Percentiles rank a stretch among this genome's conserved stretches.
Conservation (phyloP, 2,888 invertebrate species). For the Drosophila suboccidentalis region DNA sequence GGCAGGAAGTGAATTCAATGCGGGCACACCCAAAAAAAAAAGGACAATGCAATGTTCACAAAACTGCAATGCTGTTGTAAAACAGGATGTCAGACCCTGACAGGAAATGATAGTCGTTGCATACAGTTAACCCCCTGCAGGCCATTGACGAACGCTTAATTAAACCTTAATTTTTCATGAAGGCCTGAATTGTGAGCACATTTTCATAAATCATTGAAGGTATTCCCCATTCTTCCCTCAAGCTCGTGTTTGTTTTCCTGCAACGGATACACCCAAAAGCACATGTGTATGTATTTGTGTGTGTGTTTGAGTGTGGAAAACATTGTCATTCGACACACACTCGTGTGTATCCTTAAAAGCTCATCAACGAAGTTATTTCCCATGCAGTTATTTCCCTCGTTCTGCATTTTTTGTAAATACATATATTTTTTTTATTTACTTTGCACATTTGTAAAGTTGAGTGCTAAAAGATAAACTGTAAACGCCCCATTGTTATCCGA, state of each 20-base stretch:
- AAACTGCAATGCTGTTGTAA: slow-evolving; percentile 33
- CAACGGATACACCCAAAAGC: slow-evolving; percentile 39
- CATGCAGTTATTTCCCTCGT: slow-evolving; percentile 32
- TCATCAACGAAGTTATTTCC: slow-evolving; percentile 50
- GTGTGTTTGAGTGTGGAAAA: slow-evolving; percentile 2
- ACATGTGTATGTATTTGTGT: neutral
- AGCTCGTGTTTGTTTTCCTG: slow-evolving; percentile 13
- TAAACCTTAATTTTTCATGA: slow-evolving; percentile 80
- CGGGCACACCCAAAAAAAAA: slow-evolving; percentile 52
- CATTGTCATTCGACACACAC: slow-evolving; percentile 32
- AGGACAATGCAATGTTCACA: slow-evolving; percentile 61
- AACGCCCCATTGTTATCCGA: slow-evolving; percentile 44
- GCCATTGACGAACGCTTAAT: slow-evolving; percentile 70
- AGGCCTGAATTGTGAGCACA: slow-evolving; percentile 43
- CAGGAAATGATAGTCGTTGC: slow-evolving; percentile 59
- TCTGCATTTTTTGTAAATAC: slow-evolving; percentile 1
- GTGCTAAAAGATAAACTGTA: slow-evolving; percentile 51
- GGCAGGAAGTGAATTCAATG: slow-evolving; percentile 69
- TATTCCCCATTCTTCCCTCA: slow-evolving; percentile 3
- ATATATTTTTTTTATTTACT: slow-evolving; percentile 41
- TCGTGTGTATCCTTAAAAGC: slow-evolving; percentile 37
- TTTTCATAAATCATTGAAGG: slow-evolving; percentile 57
- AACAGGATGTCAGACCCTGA: slow-evolving; percentile 65
- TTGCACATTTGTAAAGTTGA: slow-evolving; percentile 50
- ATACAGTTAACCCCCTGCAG: slow-evolving; percentile 31